Base-by-base conservation (phyloP, 1,140 invertebrate genomes). In the Leucophenga varia region DNA sequence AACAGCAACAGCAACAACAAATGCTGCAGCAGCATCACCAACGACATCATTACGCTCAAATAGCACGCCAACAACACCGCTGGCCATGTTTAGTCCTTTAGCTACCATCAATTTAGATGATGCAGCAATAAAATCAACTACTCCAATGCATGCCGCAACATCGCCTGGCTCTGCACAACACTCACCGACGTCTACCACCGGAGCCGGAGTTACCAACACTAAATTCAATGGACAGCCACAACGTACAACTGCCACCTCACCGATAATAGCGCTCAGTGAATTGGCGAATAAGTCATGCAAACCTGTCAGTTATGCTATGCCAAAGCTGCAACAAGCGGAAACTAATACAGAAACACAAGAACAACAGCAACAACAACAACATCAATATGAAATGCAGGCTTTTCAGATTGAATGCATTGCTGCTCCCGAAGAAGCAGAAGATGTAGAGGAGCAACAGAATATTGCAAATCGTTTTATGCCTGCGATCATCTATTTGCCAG, bases 401-500 rank as follows among this genome's bases (percentile, higher is more conserved):
- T 73, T 76, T 71, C 61, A 76, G 57, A 52, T 79, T 76, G 64
- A 76, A 79, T 21, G 79, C 80, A 57, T 20, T 5, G 46, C 32
- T 57, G 18, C 59, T 56, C 10, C 63, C 42, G 39, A 31, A 13
- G 34, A 18, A 4, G 41, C 8, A 18, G 19, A n/a, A 1, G 54
- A 63, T 32, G 50, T 52, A 18, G 53, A 55, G 18, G 52, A 53
- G 21, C 60, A 64, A 38, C 46, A 57, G 16, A n/a, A n/a, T n/a
- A n/a, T n/a, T n/a, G n/a, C n/a, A n/a, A n/a, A n/a, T n/a, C 55
- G 52, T 60, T 86, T 95, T 76, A 84, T 93, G 47, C 91, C 93
- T 19, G 91, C 93, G 43, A 79, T 96, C 45, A 90, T 96, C 65
- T 93, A 93, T 78, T 81, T 96, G 69, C 93, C 94, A 32, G 93